Base-by-base conservation (phyloP, 2,113 vertebrate genomes). In the Thamnaconus septentrionalis region DNA sequence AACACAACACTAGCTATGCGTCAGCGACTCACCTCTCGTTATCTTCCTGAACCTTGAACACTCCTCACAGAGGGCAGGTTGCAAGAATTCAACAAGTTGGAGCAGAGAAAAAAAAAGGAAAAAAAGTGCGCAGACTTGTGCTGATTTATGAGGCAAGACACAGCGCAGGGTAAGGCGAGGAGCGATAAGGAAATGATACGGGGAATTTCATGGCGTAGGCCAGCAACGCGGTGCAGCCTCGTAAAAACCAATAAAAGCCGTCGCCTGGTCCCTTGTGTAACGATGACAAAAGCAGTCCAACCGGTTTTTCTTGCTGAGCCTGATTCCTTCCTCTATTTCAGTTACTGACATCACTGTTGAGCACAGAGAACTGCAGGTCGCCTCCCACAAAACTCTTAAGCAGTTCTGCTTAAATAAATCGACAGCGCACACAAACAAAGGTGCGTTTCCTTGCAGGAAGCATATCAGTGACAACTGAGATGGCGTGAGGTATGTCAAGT, bases 41-140 rank as follows among this genome's bases (percentile, higher is more conserved):
- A 91, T 91, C 90, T 87, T 79, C 76, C 84, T 91, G 91, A 88
- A 92, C 91, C 87, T 92, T 92, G 91, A 89, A 90, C 90, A 59
- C 65, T 85, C 75, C 72, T 56, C 59, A 0, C 53, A 46, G 75
- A 83, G 80, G 79, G 79, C 61, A 85, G 84, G 82, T 74, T 79
- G 66, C 73, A 75, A 76, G 59, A 64, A 81, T 84, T 85, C 78
- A 81, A 84, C 86, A 86, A 87, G 85, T 86, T 63, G 56, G 76
- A 79, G 61, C 59, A 53, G 80, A 78, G 40, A 48, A 56, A 75
- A 77, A 43, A 48, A 58, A 46, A 5, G 2, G 45, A 2, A 8
- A 5, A 6, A 8, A 5, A 8, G 9, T 50, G 48, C n/a, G 53
- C 55, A 71, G 18, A 56, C 31, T 53, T 49, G 43, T 5, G 51